These are phyloP conservation scores for Heliconius ethilla DNA, from an alignment of 2,888 invertebrate species.

Conservation along the genomic window DNA sequence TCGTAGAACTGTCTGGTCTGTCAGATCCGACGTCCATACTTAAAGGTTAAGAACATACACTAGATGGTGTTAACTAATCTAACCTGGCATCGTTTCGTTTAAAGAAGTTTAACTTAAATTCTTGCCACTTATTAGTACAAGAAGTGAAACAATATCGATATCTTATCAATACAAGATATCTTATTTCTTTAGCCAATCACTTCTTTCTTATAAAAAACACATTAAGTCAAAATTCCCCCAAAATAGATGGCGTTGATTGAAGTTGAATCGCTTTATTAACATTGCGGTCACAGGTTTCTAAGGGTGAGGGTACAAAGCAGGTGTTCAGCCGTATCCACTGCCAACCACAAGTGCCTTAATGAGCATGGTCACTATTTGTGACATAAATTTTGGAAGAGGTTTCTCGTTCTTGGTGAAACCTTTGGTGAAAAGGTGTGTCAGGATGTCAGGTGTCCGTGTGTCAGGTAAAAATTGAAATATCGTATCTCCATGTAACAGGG, in stretches of 20 bases:
- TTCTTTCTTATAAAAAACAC: not conserved
- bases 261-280: not conserved
- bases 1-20: too few species aligned
- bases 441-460: too few species aligned
- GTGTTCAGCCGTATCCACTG: not conserved
- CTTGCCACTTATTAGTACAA: not conserved
- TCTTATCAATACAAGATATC: too few species aligned
- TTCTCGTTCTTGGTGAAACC: not conserved
- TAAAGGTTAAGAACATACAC: not conserved
- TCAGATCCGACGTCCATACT: too few species aligned
- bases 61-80: not conserved
- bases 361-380: constrained; percentile 13
- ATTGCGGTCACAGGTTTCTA: too few species aligned
- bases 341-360: constrained; percentile 1
- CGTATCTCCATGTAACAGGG: not conserved
- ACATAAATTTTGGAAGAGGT: constrained; percentile 2
- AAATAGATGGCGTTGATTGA: not conserved
- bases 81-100: not conserved
- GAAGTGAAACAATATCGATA: not conserved
- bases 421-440: not conserved
- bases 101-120: not conserved
- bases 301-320: not conserved
- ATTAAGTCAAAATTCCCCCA: not conserved
- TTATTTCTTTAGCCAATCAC: not conserved
- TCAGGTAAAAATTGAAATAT: not conserved